These are phyloP conservation scores for Hydrozoanthus gracilis DNA, from an alignment of 92 coral and sea anemone species.

Conservation along the genomic window DNA sequence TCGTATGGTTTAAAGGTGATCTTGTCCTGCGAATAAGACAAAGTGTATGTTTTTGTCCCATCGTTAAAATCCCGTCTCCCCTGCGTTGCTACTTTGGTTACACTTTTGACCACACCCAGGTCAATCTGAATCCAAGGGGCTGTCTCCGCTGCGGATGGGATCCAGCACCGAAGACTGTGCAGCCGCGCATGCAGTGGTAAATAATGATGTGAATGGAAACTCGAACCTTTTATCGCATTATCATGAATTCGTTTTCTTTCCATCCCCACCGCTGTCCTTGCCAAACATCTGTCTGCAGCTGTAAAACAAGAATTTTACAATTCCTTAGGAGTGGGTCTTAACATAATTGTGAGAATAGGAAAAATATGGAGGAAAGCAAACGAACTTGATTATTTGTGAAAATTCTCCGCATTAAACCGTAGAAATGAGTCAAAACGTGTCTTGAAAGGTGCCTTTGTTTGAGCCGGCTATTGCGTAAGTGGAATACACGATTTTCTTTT, in stretches of 20 bases:
- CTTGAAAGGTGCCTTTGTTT: no score
- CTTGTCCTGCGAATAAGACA: constrained; percentile 10
- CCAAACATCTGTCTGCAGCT: constrained; percentile 28
- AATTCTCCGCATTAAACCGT: no score
- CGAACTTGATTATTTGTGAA: no score
- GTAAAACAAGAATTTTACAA: not conserved
- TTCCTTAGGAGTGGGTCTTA: no score
- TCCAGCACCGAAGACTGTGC: not conserved
- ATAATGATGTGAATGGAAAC: not conserved
- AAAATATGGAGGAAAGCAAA: no score
- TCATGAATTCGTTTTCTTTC: not conserved
- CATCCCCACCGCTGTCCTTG: constrained; percentile 13
- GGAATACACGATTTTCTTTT: no score
- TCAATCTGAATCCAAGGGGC: constrained; percentile 25
- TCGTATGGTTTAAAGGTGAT: not conserved
- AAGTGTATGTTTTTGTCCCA: not conserved
- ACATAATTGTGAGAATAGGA: no score
- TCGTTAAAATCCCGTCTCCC: not conserved
- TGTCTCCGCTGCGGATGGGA: not conserved
- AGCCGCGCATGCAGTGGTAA: not conserved
- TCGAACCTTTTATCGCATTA: not conserved
- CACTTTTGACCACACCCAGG: not conserved
- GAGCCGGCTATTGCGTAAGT: no score
- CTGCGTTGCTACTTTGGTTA: constrained; percentile 12
- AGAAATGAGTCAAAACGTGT: no score